Conservation (phyloP, 1,140 invertebrate genomes). For the Pseudomyrmex cubaensis region DNA sequence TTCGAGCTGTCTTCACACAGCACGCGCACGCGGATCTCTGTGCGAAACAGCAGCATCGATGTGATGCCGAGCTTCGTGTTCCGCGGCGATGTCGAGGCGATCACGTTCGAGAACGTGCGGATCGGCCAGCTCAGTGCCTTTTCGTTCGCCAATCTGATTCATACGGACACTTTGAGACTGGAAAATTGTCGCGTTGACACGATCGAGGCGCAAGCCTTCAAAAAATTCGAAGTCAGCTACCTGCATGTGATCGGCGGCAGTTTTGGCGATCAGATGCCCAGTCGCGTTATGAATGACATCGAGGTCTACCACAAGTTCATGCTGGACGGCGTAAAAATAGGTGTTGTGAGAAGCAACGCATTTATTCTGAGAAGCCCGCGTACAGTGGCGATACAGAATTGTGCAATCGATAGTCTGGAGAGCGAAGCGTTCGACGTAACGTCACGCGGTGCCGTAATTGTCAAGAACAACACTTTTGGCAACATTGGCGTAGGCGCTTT, state of each 20-base stretch:
- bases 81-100: constrained; percentile 89
- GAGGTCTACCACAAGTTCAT: constrained; percentile 88
- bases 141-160: constrained; percentile 89
- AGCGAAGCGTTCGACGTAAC: constrained; percentile 88
- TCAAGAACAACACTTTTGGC: constrained; percentile 88
- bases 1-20: constrained; percentile 79
- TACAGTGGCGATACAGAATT: constrained; percentile 88
- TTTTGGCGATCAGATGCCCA: constrained; percentile 87
- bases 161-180: constrained; percentile 82
- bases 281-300: constrained; percentile 90
- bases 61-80: constrained; percentile 89
- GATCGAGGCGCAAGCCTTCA: constrained; percentile 91
- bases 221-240: constrained; percentile 90
- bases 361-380: constrained; percentile 87
- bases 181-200: constrained; percentile 86
- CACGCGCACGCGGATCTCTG: constrained; percentile 76
- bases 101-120: constrained; percentile 87
- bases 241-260: constrained; percentile 86
- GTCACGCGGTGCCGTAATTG: constrained; percentile 87
- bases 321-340: constrained; percentile 83
- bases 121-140: constrained; percentile 89
- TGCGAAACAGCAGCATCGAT: constrained; percentile 84
- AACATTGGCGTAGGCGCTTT: constrained; percentile 87
- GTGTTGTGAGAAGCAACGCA: constrained; percentile 83
- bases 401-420: constrained; percentile 87